phyloP scores from a whole-genome alignment of 2,113 vertebrate genomes.

The Azemiops feae region DNA sequence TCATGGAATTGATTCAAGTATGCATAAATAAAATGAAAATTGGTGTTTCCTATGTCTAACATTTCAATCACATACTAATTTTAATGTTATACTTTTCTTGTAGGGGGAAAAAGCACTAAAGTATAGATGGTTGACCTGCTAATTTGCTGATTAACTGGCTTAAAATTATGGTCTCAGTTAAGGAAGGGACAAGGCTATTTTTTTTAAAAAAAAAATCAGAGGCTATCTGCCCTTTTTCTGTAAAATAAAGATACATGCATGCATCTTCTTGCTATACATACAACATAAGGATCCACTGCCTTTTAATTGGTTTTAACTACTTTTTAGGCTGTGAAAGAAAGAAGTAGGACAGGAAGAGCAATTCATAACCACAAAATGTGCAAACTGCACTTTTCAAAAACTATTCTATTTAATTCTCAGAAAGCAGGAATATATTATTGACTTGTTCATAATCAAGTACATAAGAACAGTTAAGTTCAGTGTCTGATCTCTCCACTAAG shows the following conservation, averaged over 20 bases:
- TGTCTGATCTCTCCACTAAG: background rate
- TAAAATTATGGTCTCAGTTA: background rate
- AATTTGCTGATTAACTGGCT: background rate
- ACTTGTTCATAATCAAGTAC: background rate
- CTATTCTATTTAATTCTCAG: background rate
- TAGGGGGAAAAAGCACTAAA: background rate
- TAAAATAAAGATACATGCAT: background rate
- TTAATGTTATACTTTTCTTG: background rate
- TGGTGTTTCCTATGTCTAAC: background rate
- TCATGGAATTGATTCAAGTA: background rate
- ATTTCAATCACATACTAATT: background rate
- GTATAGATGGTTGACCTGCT: background rate
- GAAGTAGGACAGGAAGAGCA: background rate
- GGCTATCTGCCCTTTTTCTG: background rate
- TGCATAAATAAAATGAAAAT: no score
- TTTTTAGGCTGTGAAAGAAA: background rate
- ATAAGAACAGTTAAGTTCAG: background rate
- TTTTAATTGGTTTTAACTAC: background rate
- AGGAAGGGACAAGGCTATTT: background rate
- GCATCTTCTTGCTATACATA: background rate
- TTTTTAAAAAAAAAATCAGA: background rate
- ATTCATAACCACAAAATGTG: background rate
- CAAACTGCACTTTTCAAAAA: background rate
- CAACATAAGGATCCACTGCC: background rate
- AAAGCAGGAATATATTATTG: background rate